Evolutionary conservation across 2,797 vertebrate genomes (phyloP).

Genomic region (Pseudocheirus occidentalis): DNA sequence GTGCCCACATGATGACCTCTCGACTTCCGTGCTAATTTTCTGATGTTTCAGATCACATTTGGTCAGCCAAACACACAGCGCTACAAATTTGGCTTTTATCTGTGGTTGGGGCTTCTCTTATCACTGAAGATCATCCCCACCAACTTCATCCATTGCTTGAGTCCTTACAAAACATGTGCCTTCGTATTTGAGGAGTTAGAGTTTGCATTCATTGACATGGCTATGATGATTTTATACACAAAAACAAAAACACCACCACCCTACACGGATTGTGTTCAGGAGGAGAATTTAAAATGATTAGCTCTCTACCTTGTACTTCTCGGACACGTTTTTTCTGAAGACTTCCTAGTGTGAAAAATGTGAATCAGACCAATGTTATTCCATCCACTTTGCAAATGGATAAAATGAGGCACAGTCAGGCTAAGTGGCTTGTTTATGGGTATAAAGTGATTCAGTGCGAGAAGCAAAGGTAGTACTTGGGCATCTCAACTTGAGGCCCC

Average conservation of each 20-base stretch:
- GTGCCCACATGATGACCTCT: not conserved
- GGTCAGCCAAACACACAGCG: conserved; percentile 58
- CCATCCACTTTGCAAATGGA: conserved; percentile 73
- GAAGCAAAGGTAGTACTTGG: conserved; percentile 65
- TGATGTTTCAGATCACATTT: conserved; percentile 47
- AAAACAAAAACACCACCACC: not conserved
- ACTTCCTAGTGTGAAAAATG: not conserved
- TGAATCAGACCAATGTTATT: conserved; percentile 43
- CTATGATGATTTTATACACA: conserved; percentile 2
- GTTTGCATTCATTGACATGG: conserved; percentile 32
- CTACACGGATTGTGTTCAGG: not conserved
- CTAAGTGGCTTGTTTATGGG: conserved; percentile 70
- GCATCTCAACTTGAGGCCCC: conserved; percentile 47
- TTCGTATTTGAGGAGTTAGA: conserved; percentile 28
- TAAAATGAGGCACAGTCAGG: conserved; percentile 73
- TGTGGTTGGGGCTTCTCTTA: conserved; percentile 42
- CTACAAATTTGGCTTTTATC: conserved; percentile 52
- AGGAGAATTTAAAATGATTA: not conserved
- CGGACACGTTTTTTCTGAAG: too few species aligned
- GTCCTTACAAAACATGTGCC: conserved; percentile 46
- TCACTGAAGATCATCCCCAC: not conserved
- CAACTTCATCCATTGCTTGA: conserved; percentile 7
- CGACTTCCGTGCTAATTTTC: conserved; percentile 50
- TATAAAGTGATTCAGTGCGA: conserved; percentile 28
- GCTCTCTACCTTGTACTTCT: not conserved